Evolutionary conservation across 1,140 invertebrate species (phyloP).

Genomic region (Pogonomyrmex barbatus): DNA sequence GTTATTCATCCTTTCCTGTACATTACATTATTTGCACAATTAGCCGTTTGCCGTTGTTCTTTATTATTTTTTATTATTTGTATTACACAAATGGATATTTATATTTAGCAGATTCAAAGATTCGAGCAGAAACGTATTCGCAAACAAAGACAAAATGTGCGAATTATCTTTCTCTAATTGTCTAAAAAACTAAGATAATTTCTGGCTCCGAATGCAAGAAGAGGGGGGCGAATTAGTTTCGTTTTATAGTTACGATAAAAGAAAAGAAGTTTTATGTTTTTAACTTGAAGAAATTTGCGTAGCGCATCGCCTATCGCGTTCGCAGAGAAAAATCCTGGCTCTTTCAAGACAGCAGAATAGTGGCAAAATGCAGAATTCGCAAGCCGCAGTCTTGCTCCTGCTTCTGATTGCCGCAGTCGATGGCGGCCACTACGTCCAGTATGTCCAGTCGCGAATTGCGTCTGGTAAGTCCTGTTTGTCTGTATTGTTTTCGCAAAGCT

Average conservation of each 20-base stretch:
- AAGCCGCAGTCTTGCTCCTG: conserved; percentile 75
- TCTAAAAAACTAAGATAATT: neutral
- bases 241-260: no score
- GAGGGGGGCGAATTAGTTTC: no score
- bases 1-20: neutral
- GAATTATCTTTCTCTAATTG: neutral
- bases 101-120: neutral
- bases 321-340: no score
- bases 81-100: neutral
- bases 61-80: conserved; percentile 4
- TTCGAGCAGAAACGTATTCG: neutral
- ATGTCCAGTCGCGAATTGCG: conserved; percentile 68
- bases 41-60: neutral
- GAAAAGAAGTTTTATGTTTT: no score
- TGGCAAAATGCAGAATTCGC: conserved; percentile 68
- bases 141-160: neutral
- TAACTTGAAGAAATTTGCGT: no score
- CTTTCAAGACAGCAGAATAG: neutral
- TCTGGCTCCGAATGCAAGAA: neutral
- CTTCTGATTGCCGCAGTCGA: conserved; percentile 31
- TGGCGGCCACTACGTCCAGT: conserved; percentile 59
- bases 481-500: conserved; percentile 22
- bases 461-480: conserved; percentile 63
- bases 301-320: no score
- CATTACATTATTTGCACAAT: neutral